Evolutionary conservation across 1,140 invertebrate species (phyloP), one percentile per base, ranked within the genome.

Genomic region (Dreissena rostriformis): DNA sequence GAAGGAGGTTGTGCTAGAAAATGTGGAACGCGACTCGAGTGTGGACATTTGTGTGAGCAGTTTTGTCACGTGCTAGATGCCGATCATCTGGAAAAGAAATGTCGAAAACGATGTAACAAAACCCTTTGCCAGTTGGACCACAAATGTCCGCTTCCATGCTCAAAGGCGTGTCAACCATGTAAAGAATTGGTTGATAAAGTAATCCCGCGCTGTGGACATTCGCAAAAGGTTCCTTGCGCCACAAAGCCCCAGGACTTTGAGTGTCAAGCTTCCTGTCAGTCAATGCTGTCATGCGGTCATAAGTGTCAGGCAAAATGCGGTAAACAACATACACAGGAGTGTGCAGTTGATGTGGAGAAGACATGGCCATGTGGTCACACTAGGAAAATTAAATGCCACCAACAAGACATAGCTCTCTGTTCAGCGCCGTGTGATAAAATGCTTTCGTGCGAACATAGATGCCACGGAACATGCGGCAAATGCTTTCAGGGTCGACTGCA

Each of bases 401-500:
- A 87, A 28, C 79, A 74, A 67, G 55, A 85, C 24, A 71, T 15
- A 92, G 89, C 85, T 63, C 86, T 24, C 67, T 91, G 90, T 49
- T 39, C 52, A 14, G 52, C 75, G 17, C 29, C 73, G 12, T 91
- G 87, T 63, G 71, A 39, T 2, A 70, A 67, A 73, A 61, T 65
- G 22, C 75, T 91, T 49, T 78, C 75, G 1, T 92, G 91, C 86
- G 90, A 82, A 14, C 91, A 92, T 77, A 29, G 24, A 0, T 92
- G 91, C 76, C 61, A 11, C 12, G 91, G 90, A 66, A 88, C 85
- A 19, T 92, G 91, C 73, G 86, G 86, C 6, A 53, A 83, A 87
- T 96, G 96, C 88, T 90, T 87, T 11, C 94, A 95, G 88, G 95
- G 95, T 24, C 93, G 96, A 24, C 91, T 96, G 71, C 96, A 97